Evolutionary conservation across 2,888 invertebrate genomes (phyloP).

Genomic region (Synanthedon tipuliformis): DNA sequence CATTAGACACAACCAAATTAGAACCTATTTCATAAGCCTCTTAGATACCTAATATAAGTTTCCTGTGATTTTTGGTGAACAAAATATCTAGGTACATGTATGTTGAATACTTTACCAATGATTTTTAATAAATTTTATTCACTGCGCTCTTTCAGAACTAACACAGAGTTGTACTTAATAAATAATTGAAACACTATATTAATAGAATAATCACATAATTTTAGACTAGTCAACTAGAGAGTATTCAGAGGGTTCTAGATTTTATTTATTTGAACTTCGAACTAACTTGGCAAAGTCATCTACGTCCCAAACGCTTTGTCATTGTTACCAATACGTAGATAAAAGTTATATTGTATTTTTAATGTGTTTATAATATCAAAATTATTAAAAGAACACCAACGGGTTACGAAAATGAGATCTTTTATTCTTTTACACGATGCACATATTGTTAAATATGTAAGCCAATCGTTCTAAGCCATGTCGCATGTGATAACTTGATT

Average conservation of each 20-base stretch:
- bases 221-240: conserved; percentile 65
- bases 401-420: no score
- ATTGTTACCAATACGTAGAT: conserved; percentile 56
- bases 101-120: conserved; percentile 28
- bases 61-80: conserved; percentile 40
- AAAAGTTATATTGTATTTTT: conserved; percentile 31
- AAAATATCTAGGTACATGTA: conserved; percentile 12
- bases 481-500: conserved; percentile 54
- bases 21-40: conserved; percentile 23
- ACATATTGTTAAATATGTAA: conserved; percentile 1
- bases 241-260: conserved; percentile 40
- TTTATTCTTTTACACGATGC: conserved; percentile 8
- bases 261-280: conserved; percentile 52
- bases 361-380: conserved; percentile 9
- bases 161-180: background rate
- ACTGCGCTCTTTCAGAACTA: background rate
- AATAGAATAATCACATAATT: conserved; percentile 11
- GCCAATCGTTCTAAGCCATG: conserved; percentile 38
- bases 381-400: conserved; percentile 6
- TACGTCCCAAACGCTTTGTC: conserved; percentile 13
- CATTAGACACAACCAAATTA: conserved; percentile 46
- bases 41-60: conserved; percentile 31
- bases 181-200: background rate
- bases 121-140: conserved; percentile 11
- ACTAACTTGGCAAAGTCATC: conserved; percentile 2